Conservation (phyloP, 2,888 invertebrate genomes). For the Drosophila fungiperda region DNA sequence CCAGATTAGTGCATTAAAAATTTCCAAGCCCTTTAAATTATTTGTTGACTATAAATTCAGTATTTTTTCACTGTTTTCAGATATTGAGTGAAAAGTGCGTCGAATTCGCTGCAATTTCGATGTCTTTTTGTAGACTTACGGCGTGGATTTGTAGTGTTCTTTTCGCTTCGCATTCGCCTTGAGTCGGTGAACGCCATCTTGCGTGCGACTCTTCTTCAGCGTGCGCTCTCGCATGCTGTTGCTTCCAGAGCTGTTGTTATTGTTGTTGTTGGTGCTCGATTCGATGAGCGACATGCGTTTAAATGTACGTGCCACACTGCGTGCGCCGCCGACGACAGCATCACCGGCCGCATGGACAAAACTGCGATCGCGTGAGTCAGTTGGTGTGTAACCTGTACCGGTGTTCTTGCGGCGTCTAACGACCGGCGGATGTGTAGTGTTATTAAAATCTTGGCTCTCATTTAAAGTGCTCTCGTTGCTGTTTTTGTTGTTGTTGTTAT, state of each 20-base stretch:
- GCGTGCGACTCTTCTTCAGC: conserved; percentile 28
- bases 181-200: conserved; percentile 40
- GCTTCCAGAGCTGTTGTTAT: neutral
- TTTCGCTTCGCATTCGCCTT: conserved; percentile 36
- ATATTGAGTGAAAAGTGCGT: neutral
- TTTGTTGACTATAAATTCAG: neutral
- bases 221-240: conserved; percentile 22
- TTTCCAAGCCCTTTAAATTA: neutral
- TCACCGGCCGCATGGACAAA: conserved; percentile 50
- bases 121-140: conserved; percentile 47
- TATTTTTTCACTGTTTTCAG: neutral
- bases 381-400: conserved; percentile 4
- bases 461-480: conserved; percentile 9
- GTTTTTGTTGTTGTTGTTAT: conserved; percentile 4
- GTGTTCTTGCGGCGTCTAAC: conserved; percentile 41
- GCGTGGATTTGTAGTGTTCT: conserved; percentile 59
- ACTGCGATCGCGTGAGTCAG: conserved; percentile 45
- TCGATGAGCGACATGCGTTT: conserved; percentile 69
- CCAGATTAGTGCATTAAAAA: neutral
- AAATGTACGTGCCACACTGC: conserved; percentile 53
- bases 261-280: conserved; percentile 36
- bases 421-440: conserved; percentile 37
- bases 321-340: conserved; percentile 61
- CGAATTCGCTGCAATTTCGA: neutral
- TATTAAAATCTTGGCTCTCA: conserved; percentile 20